Evolutionary conservation across 2,797 vertebrate genomes (phyloP).

Genomic region (Menidia menidia): DNA sequence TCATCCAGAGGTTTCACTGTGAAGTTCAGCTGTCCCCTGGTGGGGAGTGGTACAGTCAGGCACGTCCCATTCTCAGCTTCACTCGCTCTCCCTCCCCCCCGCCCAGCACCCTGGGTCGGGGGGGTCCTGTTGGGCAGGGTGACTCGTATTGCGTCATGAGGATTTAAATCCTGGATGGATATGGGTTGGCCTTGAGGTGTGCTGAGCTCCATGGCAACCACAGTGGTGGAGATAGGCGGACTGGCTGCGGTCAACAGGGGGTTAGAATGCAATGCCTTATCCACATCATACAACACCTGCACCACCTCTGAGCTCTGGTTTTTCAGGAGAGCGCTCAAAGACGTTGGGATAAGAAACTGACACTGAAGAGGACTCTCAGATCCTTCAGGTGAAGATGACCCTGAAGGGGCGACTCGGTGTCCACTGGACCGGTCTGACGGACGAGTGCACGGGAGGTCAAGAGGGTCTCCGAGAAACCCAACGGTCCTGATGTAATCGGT

Average conservation of each 20-base stretch:
- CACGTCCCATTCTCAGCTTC: constrained; percentile 42
- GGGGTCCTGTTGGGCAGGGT: constrained; percentile 65
- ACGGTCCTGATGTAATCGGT: constrained; percentile 70
- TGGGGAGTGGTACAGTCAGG: constrained; percentile 47
- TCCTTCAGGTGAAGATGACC: constrained; percentile 4
- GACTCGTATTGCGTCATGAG: constrained; percentile 77
- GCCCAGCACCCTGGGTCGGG: neutral
- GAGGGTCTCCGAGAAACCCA: constrained; percentile 73
- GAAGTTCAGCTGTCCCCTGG: constrained; percentile 70
- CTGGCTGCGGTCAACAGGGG: constrained; percentile 55
- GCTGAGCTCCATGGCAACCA: constrained; percentile 84
- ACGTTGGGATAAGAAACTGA: constrained; percentile 75
- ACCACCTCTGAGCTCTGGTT: constrained; percentile 72
- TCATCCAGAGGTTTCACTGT: constrained; percentile 67
- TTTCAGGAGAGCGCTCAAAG: constrained; percentile 67
- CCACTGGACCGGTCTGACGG: constrained; percentile 10
- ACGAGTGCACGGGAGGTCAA: constrained; percentile 73
- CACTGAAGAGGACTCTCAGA: constrained; percentile 36
- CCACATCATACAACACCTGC: constrained; percentile 78
- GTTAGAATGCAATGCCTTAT: constrained; percentile 45
- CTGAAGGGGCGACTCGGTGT: neutral
- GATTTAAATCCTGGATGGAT: constrained; percentile 72
- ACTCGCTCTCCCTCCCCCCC: too few relatives aligned
- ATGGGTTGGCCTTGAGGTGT: constrained; percentile 76
- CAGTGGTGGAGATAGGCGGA: constrained; percentile 78